Evolutionary conservation across 2,797 vertebrate genomes (phyloP), one percentile per base, ranked within the genome.

Genomic region (Parauchenoglanis ngamensis): DNA sequence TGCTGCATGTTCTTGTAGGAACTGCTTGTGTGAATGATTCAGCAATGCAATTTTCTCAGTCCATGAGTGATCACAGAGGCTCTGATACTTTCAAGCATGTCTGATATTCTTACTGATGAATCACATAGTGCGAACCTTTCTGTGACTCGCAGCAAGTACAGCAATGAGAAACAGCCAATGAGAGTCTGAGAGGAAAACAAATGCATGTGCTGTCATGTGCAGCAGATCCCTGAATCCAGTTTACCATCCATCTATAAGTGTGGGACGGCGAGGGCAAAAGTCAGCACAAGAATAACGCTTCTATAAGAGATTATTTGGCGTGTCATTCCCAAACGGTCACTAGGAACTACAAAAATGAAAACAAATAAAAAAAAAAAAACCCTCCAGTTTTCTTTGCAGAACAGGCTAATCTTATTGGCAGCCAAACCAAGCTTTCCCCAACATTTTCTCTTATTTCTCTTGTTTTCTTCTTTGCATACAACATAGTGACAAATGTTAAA

Each of bases 151-250:
- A 7, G 13, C 75, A 8, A 63, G 40, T 63, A n/a, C 21, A 46
- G 5, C 35, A 15, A 49, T 4, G 44, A 81, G 57, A 77, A 54
- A 17, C 13, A 17, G 25, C 46, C 73, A 76, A 35, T 35, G 54
- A 61, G 19, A 7, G 70, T 44, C n/a, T 12, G 7, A 54, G 7
- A 79, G 28, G 31, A 79, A 35, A 79, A 21, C 28, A 12, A 28
- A 57, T 35, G 57, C 28, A 21, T 4, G 35, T 11, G 49, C 44
- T 8, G 23, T 44, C 78, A 40, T 44, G 21, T 7, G 79, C 57
- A 61, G 61, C 59, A 82, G 54, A 79, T 79, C 15, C 77, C 77
- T 35, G 31, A 56, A 59, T 21, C 77, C 52, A 31, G 54, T 31
- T 79, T 31, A 57, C 57, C 49, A 73, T 46, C 72, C 23, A 12